Percentiles rank a stretch among this genome's conserved stretches.
Conservation (phyloP, 1,140 invertebrate genomes). For the Calliopsis andreniformis region DNA sequence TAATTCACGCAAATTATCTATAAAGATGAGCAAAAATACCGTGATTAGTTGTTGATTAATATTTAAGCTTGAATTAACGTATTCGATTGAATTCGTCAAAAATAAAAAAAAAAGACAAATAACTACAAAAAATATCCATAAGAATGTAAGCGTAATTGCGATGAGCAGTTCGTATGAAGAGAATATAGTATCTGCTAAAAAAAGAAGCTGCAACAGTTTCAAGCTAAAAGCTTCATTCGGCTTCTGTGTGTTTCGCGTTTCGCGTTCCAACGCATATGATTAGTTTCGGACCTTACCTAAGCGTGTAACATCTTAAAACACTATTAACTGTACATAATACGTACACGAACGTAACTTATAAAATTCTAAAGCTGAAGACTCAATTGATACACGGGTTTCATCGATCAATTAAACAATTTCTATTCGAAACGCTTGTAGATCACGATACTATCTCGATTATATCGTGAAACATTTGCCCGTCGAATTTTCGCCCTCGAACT, state of each 20-base stretch:
- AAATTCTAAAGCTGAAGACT: conserved; percentile 45
- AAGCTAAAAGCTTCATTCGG: background rate
- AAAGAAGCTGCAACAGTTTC: conserved; percentile 19
- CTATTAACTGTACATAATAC: conserved; percentile 32
- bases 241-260: background rate
- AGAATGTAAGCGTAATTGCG: conserved; percentile 43
- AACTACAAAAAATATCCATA: conserved; percentile 6
- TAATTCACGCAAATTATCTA: conserved; percentile 1
- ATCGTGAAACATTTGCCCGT: background rate
- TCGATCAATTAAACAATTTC: background rate
- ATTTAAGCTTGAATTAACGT: background rate
- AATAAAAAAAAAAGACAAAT: background rate
- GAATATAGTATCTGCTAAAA: conserved; percentile 4
- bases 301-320: conserved; percentile 18
- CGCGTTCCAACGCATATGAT: conserved; percentile 5
- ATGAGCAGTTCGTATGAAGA: conserved; percentile 42
- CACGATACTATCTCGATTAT: background rate
- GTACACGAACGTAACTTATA: conserved; percentile 33
- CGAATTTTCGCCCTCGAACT: conserved; percentile 6
- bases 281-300: conserved; percentile 16
- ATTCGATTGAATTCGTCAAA: background rate
- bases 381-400: background rate
- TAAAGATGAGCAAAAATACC: conserved; percentile 28
- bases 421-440: background rate
- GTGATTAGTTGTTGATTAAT: conserved; percentile 1